Conservation (phyloP, 1,140 invertebrate species). For the Bombus difficillimus region DNA sequence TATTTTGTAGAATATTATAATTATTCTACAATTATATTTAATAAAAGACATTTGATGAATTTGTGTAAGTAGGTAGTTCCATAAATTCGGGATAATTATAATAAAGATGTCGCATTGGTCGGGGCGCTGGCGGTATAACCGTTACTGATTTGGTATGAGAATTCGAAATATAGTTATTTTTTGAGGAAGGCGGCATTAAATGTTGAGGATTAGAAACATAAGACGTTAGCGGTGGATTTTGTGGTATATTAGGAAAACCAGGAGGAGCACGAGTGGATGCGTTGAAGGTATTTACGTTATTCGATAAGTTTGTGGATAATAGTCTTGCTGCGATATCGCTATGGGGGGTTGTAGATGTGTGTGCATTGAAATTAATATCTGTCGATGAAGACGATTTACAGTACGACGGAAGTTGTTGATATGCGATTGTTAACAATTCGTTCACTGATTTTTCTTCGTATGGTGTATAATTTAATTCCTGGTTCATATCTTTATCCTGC, state of each 20-base stretch:
- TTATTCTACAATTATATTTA: no score
- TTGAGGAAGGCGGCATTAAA: fast-evolving
- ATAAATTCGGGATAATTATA: slow-evolving; percentile 26
- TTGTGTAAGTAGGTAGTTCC: background rate
- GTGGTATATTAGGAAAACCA: background rate
- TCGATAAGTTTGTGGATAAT: fast-evolving
- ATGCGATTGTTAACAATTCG: fast-evolving
- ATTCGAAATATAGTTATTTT: fast-evolving
- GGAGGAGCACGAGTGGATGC: background rate
- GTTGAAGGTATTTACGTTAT: background rate
- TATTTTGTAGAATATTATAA: background rate
- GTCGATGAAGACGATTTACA: background rate
- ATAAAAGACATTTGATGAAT: background rate
- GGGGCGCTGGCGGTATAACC: background rate
- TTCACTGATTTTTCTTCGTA: background rate
- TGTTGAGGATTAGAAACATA: fast-evolving
- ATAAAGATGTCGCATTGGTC: slow-evolving; percentile 7
- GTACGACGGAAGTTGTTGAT: background rate
- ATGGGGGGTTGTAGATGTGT: fast-evolving
- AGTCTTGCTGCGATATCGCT: fast-evolving
- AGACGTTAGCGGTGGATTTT: background rate
- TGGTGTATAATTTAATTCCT: background rate
- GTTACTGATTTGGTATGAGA: fast-evolving
- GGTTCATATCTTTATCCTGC: background rate
- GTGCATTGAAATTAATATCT: background rate